These are phyloP conservation scores for Coreius guichenoti DNA, from an alignment of 2,797 vertebrate genomes.

Conservation along the genomic window DNA sequence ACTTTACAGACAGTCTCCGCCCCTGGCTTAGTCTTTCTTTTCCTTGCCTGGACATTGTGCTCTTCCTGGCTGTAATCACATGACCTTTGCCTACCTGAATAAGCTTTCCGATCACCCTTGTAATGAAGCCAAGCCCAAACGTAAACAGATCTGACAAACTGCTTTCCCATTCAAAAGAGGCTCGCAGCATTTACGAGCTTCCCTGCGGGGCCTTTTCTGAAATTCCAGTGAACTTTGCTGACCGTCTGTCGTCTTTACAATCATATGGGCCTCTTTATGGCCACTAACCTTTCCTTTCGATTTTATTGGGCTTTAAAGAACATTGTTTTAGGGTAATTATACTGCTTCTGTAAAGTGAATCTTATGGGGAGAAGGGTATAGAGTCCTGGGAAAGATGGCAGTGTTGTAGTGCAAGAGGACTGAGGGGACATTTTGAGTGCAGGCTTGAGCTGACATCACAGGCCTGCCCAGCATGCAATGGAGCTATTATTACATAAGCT, in stretches of 20 bases:
- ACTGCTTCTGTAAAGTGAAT: neutral
- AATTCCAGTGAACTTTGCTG: conserved; percentile 26
- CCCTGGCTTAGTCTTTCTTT: conserved; percentile 21
- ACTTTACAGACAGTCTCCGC: conserved; percentile 32
- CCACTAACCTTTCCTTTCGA: neutral
- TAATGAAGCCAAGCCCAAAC: conserved; percentile 27
- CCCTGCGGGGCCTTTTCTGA: neutral
- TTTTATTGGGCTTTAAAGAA: conserved; percentile 6
- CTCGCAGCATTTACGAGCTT: conserved; percentile 5
- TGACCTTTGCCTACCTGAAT: conserved; percentile 39
- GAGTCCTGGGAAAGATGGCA: neutral
- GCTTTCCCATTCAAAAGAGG: conserved; percentile 1
- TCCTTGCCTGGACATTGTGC: neutral
- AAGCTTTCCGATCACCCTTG: conserved; percentile 3
- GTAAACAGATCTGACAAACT: neutral
- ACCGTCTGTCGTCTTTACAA: neutral
- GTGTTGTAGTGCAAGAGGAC: neutral
- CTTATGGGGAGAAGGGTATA: neutral
- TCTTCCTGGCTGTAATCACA: conserved; percentile 36
- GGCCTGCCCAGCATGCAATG: neutral
- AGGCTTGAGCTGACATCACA: neutral
- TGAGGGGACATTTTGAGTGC: neutral
- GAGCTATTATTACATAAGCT: conserved; percentile 45
- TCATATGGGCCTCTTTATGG: neutral
- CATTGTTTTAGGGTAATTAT: neutral